Evolutionary conservation across 2,797 vertebrate species (phyloP), one percentile per base, ranked within the genome.

Genomic region (Pantherophis alleghaniensis): DNA sequence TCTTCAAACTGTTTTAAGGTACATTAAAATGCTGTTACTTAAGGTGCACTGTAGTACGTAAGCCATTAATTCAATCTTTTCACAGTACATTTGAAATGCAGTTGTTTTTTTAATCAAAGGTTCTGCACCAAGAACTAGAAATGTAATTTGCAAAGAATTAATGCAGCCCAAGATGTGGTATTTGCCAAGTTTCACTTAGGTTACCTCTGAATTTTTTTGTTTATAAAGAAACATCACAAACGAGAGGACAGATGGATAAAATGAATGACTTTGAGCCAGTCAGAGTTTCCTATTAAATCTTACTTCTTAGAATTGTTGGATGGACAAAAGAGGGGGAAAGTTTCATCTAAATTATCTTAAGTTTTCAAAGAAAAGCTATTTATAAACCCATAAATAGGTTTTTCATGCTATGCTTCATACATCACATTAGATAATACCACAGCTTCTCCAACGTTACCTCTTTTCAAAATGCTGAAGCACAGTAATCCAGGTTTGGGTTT

Each of bases 21-120:
- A 0, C 24, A 55, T 63, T 14, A 90, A 86, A 88, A 63, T 94
- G 32, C 28, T 66, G 22, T 87, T 79, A 59, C 16, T 91, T 92
- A 59, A 0, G 1, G 28, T 87, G 79, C 56, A 89, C 11, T 3
- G 87, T 56, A 94, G 91, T 88, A 83, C 37, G 1, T 95, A 24
- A 93, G 83, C 32, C 92, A 94, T 91, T 92, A 92, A 94, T 90
- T 20, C 0, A 0, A 0, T 93, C 79, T 93, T 94, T 96, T 92
- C 24, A 51, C 12, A 11, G 37, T 79, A 14, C 32, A 87, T 89
- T 93, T 94, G 59, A 7, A 74, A 63, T 28, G 7, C 2, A 92
- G 92, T 14, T 14, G 11, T 92, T 94, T 92, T 83, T 83, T 83
- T 88, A 91, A 22, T 28, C 90, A 95, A 56, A 86, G n/a, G 63